Conservation (phyloP, 2,113 vertebrate genomes). For the Dinomys branickii region DNA sequence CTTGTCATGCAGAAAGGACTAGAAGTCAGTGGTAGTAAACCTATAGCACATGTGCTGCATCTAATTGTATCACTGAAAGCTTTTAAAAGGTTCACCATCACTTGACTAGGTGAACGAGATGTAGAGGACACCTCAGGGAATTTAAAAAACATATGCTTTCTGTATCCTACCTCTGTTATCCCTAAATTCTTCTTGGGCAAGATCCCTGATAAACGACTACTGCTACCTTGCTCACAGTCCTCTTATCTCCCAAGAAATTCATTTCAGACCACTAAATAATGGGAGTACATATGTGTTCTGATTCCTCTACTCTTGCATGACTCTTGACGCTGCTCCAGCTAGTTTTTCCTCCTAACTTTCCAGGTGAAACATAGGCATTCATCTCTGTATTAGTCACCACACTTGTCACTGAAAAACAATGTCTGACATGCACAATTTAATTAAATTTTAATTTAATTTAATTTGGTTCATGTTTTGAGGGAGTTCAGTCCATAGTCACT, state of each 20-base stretch:
- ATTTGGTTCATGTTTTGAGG: background rate
- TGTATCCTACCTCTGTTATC: background rate
- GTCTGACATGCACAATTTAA: background rate
- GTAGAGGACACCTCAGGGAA: background rate
- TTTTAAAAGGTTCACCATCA: background rate
- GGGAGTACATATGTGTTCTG: background rate
- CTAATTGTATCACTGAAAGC: background rate
- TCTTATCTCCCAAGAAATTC: background rate
- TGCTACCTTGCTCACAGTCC: background rate
- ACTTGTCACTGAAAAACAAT: background rate
- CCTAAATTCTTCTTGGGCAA: background rate
- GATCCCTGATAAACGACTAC: background rate
- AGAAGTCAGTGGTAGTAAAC: background rate
- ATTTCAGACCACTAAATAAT: background rate
- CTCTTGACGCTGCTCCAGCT: background rate
- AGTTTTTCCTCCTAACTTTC: background rate
- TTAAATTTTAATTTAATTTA: background rate
- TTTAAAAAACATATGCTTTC: conserved; percentile 42
- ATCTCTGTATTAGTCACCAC: background rate
- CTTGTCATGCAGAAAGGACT: background rate
- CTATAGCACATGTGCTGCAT: background rate
- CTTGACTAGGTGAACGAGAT: background rate
- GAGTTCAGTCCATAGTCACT: background rate
- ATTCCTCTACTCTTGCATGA: background rate
- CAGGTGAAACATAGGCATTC: background rate